Evolutionary conservation across 2,113 vertebrate species (phyloP), one percentile per base, ranked within the genome.

Genomic region (Oenanthe melanoleuca): DNA sequence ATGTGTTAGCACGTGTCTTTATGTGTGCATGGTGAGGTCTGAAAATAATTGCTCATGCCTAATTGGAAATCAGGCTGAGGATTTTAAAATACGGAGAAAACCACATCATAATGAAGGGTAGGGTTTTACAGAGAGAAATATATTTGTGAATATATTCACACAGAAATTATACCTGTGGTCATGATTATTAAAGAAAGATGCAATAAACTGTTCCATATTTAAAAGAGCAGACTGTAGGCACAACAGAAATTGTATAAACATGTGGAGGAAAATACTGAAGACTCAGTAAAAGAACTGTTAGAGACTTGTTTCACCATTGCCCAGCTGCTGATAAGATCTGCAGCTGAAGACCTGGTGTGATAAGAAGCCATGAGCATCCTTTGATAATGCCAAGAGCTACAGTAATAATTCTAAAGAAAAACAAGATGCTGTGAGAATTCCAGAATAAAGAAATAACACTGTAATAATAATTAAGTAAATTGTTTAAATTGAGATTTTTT

Each of bases 11-110:
- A 17, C 0, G 1, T n/a, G 34, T 82, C 63, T 83, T 59, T 8
- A 33, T 0, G 1, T 1, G 2, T 26, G 16, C 33, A 14, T 5
- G 19, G 21, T 66, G 3, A 70, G 5, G 16, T 63, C 50, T 72
- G 31, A 70, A 72, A 89, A 59, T 14, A 78, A 59, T 2, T 63
- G 17, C 8, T 57, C 8, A 25, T 12, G 33, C 4, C 21, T 60
- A 74, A 57, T 6, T 17, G 40, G 34, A 74, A 86, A 66, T 67
- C 38, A 40, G 20, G 12, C 8, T 29, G 38, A 69, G 29, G 19
- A 42, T 44, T 80, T 83, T 71, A 38, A 86, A 81, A 81, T 45
- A 70, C 0, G 5, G 37, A 86, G 24, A 71, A 86, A 66, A 22
- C 2, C 44, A 60, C 1, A 8, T 5, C 47, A 55, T 44, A 66